phyloP scores from a whole-genome alignment of 2,888 invertebrate species.

The Andricus curvator region DNA sequence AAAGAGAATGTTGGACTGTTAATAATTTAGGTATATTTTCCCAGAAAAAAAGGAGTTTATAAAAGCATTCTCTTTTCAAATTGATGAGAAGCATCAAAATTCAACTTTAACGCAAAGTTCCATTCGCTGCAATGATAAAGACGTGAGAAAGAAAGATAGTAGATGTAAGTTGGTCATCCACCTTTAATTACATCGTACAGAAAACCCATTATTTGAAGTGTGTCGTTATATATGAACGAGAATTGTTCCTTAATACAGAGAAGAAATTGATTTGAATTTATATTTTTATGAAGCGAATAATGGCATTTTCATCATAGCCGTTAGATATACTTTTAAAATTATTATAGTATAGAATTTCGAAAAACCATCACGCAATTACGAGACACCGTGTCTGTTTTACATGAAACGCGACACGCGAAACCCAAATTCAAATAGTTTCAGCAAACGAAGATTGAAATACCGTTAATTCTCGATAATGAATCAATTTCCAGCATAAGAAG shows the following conservation, averaged over 20 bases:
- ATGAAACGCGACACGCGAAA: not conserved
- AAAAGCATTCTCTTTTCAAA: too few species aligned
- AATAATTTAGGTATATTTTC: too few species aligned
- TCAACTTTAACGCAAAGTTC: too few species aligned
- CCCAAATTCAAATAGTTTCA: not conserved
- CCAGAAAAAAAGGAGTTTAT: too few species aligned
- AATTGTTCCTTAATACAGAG: not conserved
- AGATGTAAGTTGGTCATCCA: too few species aligned
- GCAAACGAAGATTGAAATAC: not conserved
- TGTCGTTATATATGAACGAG: not conserved
- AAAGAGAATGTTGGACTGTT: too few species aligned
- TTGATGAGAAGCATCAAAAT: too few species aligned
- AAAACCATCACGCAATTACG: not conserved
- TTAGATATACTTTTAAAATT: not conserved
- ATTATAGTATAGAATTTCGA: not conserved
- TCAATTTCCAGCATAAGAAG: not conserved
- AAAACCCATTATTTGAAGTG: too few species aligned
- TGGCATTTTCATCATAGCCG: not conserved
- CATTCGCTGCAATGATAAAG: too few species aligned
- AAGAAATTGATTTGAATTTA: not conserved
- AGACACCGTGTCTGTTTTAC: not conserved
- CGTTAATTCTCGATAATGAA: constrained; percentile 3
- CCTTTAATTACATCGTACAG: too few species aligned
- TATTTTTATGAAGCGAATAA: not conserved
- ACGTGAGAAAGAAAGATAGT: too few species aligned